phyloP scores from a whole-genome alignment of 2,113 vertebrate species.

The Phoxinus phoxinus region DNA sequence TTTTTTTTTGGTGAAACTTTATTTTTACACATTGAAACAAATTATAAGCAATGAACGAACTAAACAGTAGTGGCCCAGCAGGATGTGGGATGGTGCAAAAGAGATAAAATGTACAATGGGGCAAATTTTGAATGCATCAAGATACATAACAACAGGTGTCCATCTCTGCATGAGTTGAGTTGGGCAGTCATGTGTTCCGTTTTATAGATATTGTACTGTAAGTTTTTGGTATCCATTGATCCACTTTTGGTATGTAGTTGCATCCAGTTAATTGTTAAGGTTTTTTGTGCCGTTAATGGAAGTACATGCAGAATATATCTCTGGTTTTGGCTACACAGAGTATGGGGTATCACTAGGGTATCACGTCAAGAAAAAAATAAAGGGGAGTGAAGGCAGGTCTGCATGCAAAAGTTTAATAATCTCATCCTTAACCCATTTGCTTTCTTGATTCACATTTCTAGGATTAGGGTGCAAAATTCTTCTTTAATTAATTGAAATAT shows the following conservation, averaged over 20 bases:
- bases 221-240: background rate
- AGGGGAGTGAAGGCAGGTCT: background rate
- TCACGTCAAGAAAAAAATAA: background rate
- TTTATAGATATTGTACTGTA: background rate
- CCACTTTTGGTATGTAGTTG: background rate
- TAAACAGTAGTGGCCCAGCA: background rate
- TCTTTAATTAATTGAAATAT: no score
- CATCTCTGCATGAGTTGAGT: slow-evolving; percentile 8
- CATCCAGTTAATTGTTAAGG: background rate
- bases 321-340: background rate
- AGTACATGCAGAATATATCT: background rate
- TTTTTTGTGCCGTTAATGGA: background rate
- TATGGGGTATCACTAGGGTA: no score
- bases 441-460: no score
- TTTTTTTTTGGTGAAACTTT: no score
- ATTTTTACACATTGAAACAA: background rate
- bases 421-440: background rate
- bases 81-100: background rate
- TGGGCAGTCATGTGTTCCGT: background rate
- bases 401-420: background rate
- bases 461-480: no score
- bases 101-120: background rate
- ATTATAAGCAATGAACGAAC: background rate
- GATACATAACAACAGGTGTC: slow-evolving; percentile 2
- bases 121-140: background rate